These are phyloP conservation scores for Conus canariensis DNA, from an alignment of 2,888 invertebrate genomes.

Conservation along the genomic window DNA sequence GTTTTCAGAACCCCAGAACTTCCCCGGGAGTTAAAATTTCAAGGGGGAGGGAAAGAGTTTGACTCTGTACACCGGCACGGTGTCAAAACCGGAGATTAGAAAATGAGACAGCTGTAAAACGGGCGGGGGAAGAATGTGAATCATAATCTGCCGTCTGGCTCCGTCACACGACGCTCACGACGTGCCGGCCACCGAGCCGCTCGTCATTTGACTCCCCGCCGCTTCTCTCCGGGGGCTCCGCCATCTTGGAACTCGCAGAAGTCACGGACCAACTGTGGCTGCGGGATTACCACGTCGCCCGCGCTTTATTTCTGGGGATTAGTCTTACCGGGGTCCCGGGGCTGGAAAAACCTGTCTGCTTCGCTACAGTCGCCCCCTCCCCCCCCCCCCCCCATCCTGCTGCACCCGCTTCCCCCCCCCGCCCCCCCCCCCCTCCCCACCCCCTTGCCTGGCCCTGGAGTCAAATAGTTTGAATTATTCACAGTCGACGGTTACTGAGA, in stretches of 20 bases:
- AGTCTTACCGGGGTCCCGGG: background rate
- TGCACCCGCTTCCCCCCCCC: background rate
- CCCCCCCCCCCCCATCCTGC: background rate
- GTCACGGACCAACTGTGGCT: conserved; percentile 2
- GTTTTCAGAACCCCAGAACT: no score
- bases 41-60: background rate
- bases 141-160: conserved; percentile 29
- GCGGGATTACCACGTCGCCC: conserved; percentile 2
- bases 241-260: background rate
- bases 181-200: background rate
- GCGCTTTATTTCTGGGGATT: conserved; percentile 23
- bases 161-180: conserved; percentile 3
- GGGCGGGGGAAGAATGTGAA: conserved; percentile 1
- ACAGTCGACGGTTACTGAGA: background rate
- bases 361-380: background rate
- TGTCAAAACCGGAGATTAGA: conserved; percentile 34
- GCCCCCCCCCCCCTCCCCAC: background rate
- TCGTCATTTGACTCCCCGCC: conserved; percentile 21
- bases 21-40: no score
- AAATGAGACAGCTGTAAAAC: conserved; percentile 32
- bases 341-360: background rate
- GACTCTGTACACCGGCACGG: background rate
- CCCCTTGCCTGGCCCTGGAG: background rate
- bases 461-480: conserved; percentile 31
- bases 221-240: background rate